Percentiles rank a stretch among this genome's conserved stretches.
Evolutionary conservation across 2,888 invertebrate genomes (phyloP).

Genomic region (Plagodis pulveraria): DNA sequence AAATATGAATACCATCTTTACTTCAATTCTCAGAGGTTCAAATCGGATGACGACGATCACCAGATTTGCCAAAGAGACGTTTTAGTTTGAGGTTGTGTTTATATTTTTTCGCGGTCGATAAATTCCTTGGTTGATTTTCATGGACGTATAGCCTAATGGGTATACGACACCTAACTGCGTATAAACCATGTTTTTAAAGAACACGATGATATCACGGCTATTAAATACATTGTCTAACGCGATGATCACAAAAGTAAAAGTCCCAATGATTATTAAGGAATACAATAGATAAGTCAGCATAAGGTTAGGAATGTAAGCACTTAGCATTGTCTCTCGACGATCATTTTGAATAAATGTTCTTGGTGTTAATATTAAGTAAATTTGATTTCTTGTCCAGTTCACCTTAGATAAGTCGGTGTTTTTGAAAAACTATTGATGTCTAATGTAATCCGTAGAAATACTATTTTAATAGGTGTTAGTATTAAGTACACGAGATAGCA

Average conservation of each 20-base stretch:
- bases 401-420: background rate
- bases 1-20: background rate
- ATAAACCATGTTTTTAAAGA: background rate
- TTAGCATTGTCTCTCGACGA: background rate
- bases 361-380: background rate
- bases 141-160: no score
- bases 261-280: background rate
- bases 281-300: background rate
- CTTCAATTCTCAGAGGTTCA: background rate
- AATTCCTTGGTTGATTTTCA: background rate
- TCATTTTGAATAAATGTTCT: background rate
- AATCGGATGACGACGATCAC: background rate
- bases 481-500: no score
- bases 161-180: no score
- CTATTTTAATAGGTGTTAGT: no score
- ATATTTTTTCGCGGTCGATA: conserved; percentile 3
- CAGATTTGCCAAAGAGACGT: background rate
- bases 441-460: background rate
- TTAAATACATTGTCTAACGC: background rate
- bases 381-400: conserved; percentile 7
- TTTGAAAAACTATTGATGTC: no score
- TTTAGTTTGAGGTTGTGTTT: background rate
- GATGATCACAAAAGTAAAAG: background rate
- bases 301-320: background rate
- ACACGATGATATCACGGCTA: background rate